Base-by-base conservation (phyloP, 2,113 vertebrate species). In the Takifugu bimaculatus region DNA sequence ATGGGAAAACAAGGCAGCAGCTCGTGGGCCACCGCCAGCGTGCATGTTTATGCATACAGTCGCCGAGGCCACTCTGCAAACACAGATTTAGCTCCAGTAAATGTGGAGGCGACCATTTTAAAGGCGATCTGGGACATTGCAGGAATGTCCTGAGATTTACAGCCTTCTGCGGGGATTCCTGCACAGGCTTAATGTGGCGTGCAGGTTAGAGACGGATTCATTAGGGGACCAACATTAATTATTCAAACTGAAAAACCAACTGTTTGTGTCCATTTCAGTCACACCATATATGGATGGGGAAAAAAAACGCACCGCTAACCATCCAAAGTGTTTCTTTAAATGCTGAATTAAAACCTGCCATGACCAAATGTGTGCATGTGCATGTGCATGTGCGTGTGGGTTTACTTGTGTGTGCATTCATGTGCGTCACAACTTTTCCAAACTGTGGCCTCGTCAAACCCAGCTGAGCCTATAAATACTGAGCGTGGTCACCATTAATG, bases 391-490 rank as follows among this genome's bases (percentile, higher is more conserved):
- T 54, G 15, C 32, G 3, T 45, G 26, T 55, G 13, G 44, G 6
- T 27, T 27, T 63, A 56, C 60, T 58, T 47, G 26, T 32, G 25
- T 14, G 14, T 65, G 49, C 50, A 44, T 57, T 42, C 25, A 1
- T 60, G 50, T 74, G 63, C 70, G 53, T 61, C 60, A 54, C 26
- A 47, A 20, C 57, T 39, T 52, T 81, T 82, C 83, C 60, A 68
- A 20, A 68, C 74, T 52, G 70, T 25, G 52, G 72, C 67, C 54
- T 43, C 59, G 51, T 65, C 57, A 83, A 83, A 70, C 69, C 70
- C 80, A 80, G 72, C 82, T 85, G 78, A 69, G 65, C 75, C 80
- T 81, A 83, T 80, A 83, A 82, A 85, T 85, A 84, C 65, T 25
- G 51, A 6, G 11, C 57, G 77, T 65, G 79, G 77, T 78, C 60